Evolutionary conservation across 2,888 invertebrate species (phyloP), one percentile per base, ranked within the genome.

Genomic region (Eupeodes latifasciatus): DNA sequence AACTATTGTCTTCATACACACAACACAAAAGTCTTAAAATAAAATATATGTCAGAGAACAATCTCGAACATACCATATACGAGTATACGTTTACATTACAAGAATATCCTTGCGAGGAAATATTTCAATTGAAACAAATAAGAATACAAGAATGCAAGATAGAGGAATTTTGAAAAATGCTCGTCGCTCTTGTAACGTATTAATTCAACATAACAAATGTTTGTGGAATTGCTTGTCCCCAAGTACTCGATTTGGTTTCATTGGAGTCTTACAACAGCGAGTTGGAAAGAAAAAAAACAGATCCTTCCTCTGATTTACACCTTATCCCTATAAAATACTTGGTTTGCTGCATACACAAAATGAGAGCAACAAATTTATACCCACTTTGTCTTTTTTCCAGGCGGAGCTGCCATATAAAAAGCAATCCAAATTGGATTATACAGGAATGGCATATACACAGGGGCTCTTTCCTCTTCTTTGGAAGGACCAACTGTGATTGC

Each of bases 121-220:
- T 55, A 55, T 53, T 69, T 53, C 55, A 82, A 51, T 59, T 55
- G 16, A 16, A 44, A 47, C 66, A 59, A 77, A 19, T 16, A 64
- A 1, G 44, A 76, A 59, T n/a, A 7, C 40, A 47, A 66, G 27
- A 59, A 61, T 16, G 67, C 71, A 55, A 44, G 71, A 55, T 53
- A n/a, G 19, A 12, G 34, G 36, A 59, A 69, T 51, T 57, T 49
- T 40, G n/a, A 51, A 71, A 83, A 75, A 80, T 64, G 27, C 40
- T 77, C 72, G 47, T 78, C 66, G 78, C 59, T 69, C 72, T 76
- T 81, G 80, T 84, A 84, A 87, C 72, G 79, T 80, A 83, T 87
- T 83, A 87, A 81, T 87, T 84, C 77, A 62, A 53, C 80, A 67
- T 87, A 80, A 84, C 87, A 84, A 83, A 80, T 74, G 61, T 55